phyloP scores from a whole-genome alignment of 1,140 invertebrate species.

The Sitophilus oryzae region DNA sequence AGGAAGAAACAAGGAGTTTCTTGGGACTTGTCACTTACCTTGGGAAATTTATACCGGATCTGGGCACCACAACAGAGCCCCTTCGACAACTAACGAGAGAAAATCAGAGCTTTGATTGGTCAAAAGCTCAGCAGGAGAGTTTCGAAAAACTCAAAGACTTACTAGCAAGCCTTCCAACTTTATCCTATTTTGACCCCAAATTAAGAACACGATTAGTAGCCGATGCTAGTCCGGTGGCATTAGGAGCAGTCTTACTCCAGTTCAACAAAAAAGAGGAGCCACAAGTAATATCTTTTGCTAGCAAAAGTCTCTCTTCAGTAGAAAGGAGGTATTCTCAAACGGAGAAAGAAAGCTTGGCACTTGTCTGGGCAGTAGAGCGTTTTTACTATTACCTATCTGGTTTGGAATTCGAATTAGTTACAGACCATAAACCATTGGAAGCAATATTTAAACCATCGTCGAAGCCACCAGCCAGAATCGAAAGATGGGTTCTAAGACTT shows the following conservation, averaged over 20 bases:
- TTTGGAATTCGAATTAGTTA: too few relatives aligned
- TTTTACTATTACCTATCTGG: too few relatives aligned
- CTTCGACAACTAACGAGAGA: constrained; percentile 25
- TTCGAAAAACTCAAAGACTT: constrained; percentile 20
- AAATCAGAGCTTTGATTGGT: constrained; percentile 26
- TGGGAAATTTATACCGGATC: constrained; percentile 29
- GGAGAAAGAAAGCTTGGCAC: constrained; percentile 43
- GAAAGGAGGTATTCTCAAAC: constrained; percentile 43
- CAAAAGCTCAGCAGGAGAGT: constrained; percentile 12
- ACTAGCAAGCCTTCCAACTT: constrained; percentile 35
- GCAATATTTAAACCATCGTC: too few relatives aligned
- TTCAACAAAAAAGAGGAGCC: constrained; percentile 32
- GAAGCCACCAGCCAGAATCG: too few relatives aligned
- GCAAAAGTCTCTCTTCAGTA: constrained; percentile 40
- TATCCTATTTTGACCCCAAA: constrained; percentile 44
- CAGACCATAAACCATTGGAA: too few relatives aligned
- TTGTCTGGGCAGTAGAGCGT: too few relatives aligned
- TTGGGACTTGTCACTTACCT: constrained; percentile 28
- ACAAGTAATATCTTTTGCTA: constrained; percentile 40
- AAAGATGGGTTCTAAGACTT: constrained; percentile 40
- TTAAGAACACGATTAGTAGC: constrained; percentile 39
- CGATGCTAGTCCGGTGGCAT: constrained; percentile 45
- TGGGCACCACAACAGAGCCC: constrained; percentile 23
- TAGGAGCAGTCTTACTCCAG: constrained; percentile 40
- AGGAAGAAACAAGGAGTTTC: constrained; percentile 29